Percentiles rank a stretch among this genome's conserved stretches.
These are phyloP conservation scores for Cryptocheilus praepositus DNA, from an alignment of 2,888 invertebrate genomes.

Conservation along the genomic window DNA sequence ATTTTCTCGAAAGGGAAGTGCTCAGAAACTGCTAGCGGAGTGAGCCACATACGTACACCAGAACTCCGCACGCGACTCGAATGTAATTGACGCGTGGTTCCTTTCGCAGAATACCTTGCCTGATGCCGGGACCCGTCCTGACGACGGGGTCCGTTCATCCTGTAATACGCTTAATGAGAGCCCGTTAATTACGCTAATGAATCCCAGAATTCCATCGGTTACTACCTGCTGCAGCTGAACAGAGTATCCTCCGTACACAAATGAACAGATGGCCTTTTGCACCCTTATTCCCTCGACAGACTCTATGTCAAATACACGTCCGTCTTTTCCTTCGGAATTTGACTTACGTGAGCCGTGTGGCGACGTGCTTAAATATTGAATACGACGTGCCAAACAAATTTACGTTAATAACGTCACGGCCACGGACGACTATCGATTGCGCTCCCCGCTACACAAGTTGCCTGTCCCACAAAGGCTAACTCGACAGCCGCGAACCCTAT, in stretches of 20 bases:
- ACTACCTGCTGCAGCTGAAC: constrained; percentile 39
- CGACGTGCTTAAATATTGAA: too few relatives aligned
- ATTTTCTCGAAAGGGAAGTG: constrained; percentile 16
- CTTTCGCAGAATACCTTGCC: constrained; percentile 51
- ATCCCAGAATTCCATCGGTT: constrained; percentile 61
- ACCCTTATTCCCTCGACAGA: too few relatives aligned
- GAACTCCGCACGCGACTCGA: constrained; percentile 53
- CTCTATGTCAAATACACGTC: too few relatives aligned
- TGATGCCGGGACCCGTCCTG: constrained; percentile 33
- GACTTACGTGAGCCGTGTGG: too few relatives aligned
- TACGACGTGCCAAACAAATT: too few relatives aligned
- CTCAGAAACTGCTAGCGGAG: background rate
- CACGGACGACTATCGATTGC: too few relatives aligned
- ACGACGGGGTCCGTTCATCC: constrained; percentile 42
- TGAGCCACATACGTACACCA: constrained; percentile 16
- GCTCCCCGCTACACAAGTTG: too few relatives aligned
- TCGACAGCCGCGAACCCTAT: too few relatives aligned
- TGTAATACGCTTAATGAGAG: constrained; percentile 65
- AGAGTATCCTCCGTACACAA: background rate
- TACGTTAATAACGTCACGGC: too few relatives aligned
- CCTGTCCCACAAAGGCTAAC: too few relatives aligned
- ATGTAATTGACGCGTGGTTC: constrained; percentile 61
- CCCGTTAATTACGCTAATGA: constrained; percentile 69
- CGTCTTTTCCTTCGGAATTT: too few relatives aligned
- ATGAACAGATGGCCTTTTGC: too few relatives aligned